Evolutionary conservation across 2,797 vertebrate genomes (phyloP).

Genomic region (Gymnoscopelus braueri): DNA sequence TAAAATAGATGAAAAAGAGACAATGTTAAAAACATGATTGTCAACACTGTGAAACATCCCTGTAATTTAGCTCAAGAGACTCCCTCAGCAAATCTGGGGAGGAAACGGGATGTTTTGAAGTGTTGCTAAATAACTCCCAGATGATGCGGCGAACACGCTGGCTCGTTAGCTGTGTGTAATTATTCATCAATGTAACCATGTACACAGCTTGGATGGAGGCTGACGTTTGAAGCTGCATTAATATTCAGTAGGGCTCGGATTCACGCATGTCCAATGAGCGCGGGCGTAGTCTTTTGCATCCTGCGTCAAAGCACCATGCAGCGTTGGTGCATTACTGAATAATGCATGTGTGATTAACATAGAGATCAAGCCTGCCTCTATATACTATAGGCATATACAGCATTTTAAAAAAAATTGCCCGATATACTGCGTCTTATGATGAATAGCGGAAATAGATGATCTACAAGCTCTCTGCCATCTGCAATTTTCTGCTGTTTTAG

Average conservation of each 20-base stretch:
- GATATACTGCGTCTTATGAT: too few species aligned
- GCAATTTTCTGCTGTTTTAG: too few species aligned
- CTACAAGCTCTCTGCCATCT: too few species aligned
- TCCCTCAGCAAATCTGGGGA: not conserved
- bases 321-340: conserved; percentile 59
- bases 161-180: conserved; percentile 56
- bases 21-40: too few species aligned
- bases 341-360: conserved; percentile 57
- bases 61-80: conserved; percentile 30
- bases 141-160: conserved; percentile 33
- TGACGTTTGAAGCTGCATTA: conserved; percentile 53
- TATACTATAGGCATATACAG: not conserved
- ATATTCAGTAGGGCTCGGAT: conserved; percentile 51
- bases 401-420: not conserved
- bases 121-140: conserved; percentile 21
- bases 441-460: too few species aligned
- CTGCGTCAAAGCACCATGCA: conserved; percentile 32
- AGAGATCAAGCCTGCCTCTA: conserved; percentile 30
- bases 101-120: not conserved
- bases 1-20: too few species aligned
- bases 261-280: conserved; percentile 50
- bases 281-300: conserved; percentile 39
- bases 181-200: conserved; percentile 44
- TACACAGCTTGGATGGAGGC: conserved; percentile 27
- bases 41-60: not conserved